Evolutionary conservation across 2,113 vertebrate genomes (phyloP), one percentile per base, ranked within the genome.

Genomic region (Eclectus roratus): DNA sequence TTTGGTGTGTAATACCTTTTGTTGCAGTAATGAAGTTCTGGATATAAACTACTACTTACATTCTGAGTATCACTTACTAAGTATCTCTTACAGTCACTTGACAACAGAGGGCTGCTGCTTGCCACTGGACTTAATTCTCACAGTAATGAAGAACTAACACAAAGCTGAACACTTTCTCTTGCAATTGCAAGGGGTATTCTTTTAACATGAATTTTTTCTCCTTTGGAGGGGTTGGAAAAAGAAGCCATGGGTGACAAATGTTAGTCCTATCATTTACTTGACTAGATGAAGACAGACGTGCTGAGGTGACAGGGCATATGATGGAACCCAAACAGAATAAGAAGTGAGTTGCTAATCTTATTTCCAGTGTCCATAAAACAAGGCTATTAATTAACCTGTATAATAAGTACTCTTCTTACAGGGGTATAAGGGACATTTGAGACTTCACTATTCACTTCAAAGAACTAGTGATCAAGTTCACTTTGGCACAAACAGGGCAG

Each of bases 331-430:
- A 33, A 88, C 41, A 82, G 64, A 88, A 43, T 11, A 74, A 76
- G 66, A 76, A 56, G 20, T 35, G 46, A 71, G 20, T 85, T 70
- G 39, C 52, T 89, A 52, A 63, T 68, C 60, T 71, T 66, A 83
- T 91, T 91, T 88, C 39, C 74, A 72, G 44, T 91, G 49, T 50
- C 58, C 35, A 19, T 81, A 65, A 84, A 92, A 47, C 55, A 86
- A 86, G 29, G 72, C 52, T 90, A n/a, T 93, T 96, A 91, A 93
- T 95, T 90, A 93, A 73, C 24, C 35, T 86, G 27, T 37, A 39
- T 64, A 89, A 71, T 79, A 60, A 93, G 37, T 39, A 33, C 44
- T 85, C 39, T 89, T 93, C 87, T 80, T 80, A 84, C 60, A 83
- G 82, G 56, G 46, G 9, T 77, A 9, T 69, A 60, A 35, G 39